Evolutionary conservation across 2,888 invertebrate genomes (phyloP).

Genomic region (Dasypogon diadema): DNA sequence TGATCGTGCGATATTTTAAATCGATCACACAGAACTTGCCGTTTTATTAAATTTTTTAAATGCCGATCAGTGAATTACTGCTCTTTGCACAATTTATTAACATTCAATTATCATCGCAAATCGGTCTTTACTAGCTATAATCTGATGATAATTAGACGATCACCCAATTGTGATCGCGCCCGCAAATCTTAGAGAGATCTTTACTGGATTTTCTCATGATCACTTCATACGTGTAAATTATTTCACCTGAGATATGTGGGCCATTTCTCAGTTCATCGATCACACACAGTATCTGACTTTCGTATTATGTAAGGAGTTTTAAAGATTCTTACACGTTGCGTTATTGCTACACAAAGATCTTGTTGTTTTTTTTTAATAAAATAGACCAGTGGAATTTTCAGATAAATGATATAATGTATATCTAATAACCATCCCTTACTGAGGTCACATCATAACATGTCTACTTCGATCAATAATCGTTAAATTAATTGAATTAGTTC

Average conservation of each 20-base stretch:
- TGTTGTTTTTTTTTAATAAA: too few species aligned
- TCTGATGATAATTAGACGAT: constrained; percentile 46
- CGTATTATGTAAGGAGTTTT: not conserved
- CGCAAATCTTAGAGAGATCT: not conserved
- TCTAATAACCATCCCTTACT: too few species aligned
- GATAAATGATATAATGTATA: too few species aligned
- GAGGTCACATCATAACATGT: too few species aligned
- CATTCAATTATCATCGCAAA: constrained; percentile 53
- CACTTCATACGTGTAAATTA: constrained; percentile 4
- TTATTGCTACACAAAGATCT: too few species aligned
- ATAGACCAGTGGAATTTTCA: too few species aligned
- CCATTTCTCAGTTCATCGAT: not conserved
- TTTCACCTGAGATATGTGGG: constrained; percentile 19
- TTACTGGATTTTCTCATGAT: constrained; percentile 34
- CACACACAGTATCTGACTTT: not conserved
- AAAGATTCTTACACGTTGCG: not conserved
- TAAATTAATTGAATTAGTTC: too few species aligned
- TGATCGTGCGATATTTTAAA: constrained; percentile 45
- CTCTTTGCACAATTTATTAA: constrained; percentile 52
- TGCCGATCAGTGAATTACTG: constrained; percentile 51
- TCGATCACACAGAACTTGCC: constrained; percentile 41
- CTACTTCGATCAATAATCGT: too few species aligned
- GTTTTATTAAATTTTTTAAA: constrained; percentile 54
- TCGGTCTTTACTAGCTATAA: constrained; percentile 37
- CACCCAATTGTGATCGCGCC: constrained; percentile 36